Evolutionary conservation across 2,888 invertebrate genomes (phyloP).

Genomic region (Polyommatus iphigenia): DNA sequence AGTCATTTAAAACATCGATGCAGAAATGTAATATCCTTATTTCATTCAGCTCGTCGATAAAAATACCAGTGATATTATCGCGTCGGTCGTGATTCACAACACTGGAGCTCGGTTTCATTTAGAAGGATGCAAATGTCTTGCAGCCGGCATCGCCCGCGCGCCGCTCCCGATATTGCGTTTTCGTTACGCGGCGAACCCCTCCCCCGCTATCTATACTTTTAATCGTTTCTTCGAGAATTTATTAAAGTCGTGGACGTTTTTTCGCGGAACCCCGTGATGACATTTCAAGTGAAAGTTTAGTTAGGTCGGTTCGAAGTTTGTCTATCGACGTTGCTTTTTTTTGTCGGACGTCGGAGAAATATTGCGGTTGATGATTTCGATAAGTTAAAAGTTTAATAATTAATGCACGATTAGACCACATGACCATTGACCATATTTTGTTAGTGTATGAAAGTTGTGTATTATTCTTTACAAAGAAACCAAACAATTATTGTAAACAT

Average conservation of each 20-base stretch:
- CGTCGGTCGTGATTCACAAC: slow-evolving; percentile 50
- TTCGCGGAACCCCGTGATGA: slow-evolving; percentile 48
- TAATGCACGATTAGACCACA: neutral
- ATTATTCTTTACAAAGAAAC: neutral
- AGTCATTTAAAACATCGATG: slow-evolving; percentile 30
- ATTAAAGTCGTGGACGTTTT: slow-evolving; percentile 60
- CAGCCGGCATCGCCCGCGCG: slow-evolving; percentile 55
- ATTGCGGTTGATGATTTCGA: neutral
- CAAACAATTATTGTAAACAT: neutral
- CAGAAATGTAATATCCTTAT: slow-evolving; percentile 34
- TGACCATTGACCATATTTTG: neutral
- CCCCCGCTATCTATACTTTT: slow-evolving; percentile 64
- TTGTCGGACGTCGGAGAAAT: neutral
- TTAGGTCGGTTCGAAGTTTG: slow-evolving; percentile 26
- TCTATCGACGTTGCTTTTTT: slow-evolving; percentile 11
- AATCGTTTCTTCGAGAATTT: slow-evolving; percentile 64
- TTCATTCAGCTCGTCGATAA: slow-evolving; percentile 27
- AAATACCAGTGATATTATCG: slow-evolving; percentile 35
- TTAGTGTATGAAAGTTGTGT: neutral
- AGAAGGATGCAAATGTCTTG: slow-evolving; percentile 66
- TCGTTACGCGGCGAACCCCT: slow-evolving; percentile 44
- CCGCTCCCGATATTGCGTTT: slow-evolving; percentile 65
- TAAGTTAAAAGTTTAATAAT: neutral
- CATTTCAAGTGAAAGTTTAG: slow-evolving; percentile 29
- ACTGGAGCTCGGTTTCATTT: slow-evolving; percentile 61